phyloP scores from a whole-genome alignment of 2,797 vertebrate species.

The Chelidonichthys spinosus region DNA sequence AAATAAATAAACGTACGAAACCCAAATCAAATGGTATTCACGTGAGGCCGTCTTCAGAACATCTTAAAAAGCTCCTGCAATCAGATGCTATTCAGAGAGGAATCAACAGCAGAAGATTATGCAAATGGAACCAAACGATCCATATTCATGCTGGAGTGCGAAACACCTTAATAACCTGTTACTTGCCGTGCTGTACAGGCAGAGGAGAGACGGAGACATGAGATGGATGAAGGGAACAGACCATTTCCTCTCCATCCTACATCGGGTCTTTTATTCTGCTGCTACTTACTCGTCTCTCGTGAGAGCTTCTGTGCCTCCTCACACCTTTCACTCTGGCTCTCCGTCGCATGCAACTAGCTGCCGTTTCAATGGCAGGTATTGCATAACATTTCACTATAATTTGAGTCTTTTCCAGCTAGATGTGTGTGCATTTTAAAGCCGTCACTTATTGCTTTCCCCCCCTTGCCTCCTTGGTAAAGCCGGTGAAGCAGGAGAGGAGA shows the following conservation, averaged over 20 bases:
- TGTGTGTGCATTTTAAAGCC: not conserved
- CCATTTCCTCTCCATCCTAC: slow-evolving; percentile 3
- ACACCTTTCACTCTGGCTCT: slow-evolving; percentile 34
- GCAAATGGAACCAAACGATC: slow-evolving; percentile 65
- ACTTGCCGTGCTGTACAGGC: not conserved
- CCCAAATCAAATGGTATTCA: slow-evolving; percentile 71
- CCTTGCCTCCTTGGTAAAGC: not conserved
- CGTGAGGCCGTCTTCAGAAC: slow-evolving; percentile 30
- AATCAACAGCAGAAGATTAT: slow-evolving; percentile 49
- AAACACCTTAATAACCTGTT: slow-evolving; percentile 54
- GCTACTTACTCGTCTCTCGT: slow-evolving; percentile 19
- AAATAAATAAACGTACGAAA: slow-evolving; percentile 47
- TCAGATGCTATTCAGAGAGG: slow-evolving; percentile 69
- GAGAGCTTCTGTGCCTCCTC: slow-evolving; percentile 34
- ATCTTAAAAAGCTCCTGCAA: slow-evolving; percentile 52
- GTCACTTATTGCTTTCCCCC: not conserved
- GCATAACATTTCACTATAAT: slow-evolving; percentile 10
- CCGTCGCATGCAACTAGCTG: not conserved
- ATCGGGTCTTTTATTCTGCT: slow-evolving; percentile 31
- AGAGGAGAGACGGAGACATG: not conserved
- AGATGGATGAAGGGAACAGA: slow-evolving; percentile 11
- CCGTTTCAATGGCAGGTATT: not conserved
- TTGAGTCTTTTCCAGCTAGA: slow-evolving; percentile 7
- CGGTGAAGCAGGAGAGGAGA: not conserved
- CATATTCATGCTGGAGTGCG: slow-evolving; percentile 47